These are phyloP conservation scores for Gryllus bimaculatus DNA, from an alignment of 1,140 invertebrate species.

Conservation along the genomic window DNA sequence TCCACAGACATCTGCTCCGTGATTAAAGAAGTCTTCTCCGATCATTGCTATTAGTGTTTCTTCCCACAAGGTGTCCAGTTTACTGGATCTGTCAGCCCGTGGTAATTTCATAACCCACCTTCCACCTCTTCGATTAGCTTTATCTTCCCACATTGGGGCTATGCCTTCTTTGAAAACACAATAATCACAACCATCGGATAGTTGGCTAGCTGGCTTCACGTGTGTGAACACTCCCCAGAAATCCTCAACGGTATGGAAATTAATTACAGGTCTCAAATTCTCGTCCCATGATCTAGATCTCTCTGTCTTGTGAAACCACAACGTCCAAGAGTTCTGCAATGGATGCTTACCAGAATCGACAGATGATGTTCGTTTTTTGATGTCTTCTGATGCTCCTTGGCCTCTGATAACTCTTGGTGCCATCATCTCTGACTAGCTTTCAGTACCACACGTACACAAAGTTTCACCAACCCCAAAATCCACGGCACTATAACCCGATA, in stretches of 20 bases:
- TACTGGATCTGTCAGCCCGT: not conserved
- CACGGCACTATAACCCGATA: too few relatives aligned
- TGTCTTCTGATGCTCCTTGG: not conserved
- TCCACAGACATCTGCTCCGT: not conserved
- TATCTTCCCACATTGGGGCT: not conserved
- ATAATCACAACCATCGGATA: not conserved
- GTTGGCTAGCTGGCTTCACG: not conserved
- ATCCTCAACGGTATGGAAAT: not conserved
- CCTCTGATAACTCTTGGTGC: not conserved
- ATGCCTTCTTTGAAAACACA: not conserved
- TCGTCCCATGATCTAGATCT: constrained; percentile 3
- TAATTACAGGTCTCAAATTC: not conserved
- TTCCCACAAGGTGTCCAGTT: not conserved
- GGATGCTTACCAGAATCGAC: not conserved
- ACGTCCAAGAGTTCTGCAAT: not conserved
- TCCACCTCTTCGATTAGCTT: not conserved
- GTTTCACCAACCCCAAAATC: too few relatives aligned
- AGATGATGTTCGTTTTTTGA: not conserved
- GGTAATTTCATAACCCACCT: not conserved
- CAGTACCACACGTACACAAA: too few relatives aligned
- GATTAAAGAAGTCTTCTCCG: not conserved
- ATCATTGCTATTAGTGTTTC: not conserved
- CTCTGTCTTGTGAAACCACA: not conserved
- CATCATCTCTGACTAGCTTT: not conserved
- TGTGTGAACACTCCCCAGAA: not conserved